Evolutionary conservation across 2,113 vertebrate genomes (phyloP), one percentile per base, ranked within the genome.

Genomic region (Leucoraja erinaceus): DNA sequence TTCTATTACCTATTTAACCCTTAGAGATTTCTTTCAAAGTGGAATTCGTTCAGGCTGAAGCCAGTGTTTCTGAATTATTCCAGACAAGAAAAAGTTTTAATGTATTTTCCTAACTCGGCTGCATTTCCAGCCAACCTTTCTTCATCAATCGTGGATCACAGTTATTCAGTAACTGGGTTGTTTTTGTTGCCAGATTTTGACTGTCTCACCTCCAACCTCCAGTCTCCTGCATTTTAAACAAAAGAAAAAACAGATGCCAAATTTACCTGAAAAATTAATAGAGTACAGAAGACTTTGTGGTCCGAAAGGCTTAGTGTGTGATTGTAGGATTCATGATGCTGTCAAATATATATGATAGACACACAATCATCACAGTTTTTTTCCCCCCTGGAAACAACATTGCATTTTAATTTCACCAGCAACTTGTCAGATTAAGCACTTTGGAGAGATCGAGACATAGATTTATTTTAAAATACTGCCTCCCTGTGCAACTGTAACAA

Each of bases 1-100:
- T 91, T 91, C 90, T 70, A 74, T 91, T 54, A 91, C 66, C 10
- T 91, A 47, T 38, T 91, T 72, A 72, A 91, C 68, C 38, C 38
- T 72, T 91, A 72, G 90, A 91, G 90, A 91, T 54, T 74, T 91
- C 66, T 91, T 91, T 70, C 68, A 91, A 72, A 72, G 38, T 91
- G 90, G 31, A 91, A 74, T 47, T 91, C 33, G 72, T 38, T 91
- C 72, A 28, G 88, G 66, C 22, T 91, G 90, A 22, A 72, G 68
- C 33, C 20, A 70, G 12, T 74, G n/a, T 74, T 54, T 33, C 66
- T 72, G 90, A 72, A 72, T 72, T 54, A 54, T 25, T 28, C 10
- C 16, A 72, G 66, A 54, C 22, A 10, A 72, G 90, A 25, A 74
- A 74, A 72, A 91, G 8, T 72, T 88, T 31, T 74, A 91, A 74